A percentile compares a stretch with the other conserved stretches of the same genome.
phyloP scores from a whole-genome alignment of 1,140 invertebrate genomes.

The Drosophila nebulosa region DNA sequence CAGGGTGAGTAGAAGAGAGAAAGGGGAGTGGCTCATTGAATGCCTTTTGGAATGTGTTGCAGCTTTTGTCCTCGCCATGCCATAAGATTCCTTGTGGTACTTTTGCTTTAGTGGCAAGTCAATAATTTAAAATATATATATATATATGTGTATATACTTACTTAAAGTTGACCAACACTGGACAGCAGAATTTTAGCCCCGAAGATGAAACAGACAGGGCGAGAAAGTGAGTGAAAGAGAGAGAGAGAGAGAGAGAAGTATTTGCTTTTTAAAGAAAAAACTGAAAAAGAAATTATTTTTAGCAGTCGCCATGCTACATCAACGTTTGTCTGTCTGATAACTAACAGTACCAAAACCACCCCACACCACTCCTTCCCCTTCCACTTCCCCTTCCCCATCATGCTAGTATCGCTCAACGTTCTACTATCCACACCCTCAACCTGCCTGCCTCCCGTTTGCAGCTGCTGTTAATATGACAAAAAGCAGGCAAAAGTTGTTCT shows the following conservation, averaged over 20 bases:
- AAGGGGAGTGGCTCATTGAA: slow-evolving; percentile 16
- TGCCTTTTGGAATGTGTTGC: slow-evolving; percentile 3
- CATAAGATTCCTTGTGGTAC: slow-evolving; percentile 1
- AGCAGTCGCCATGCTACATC: slow-evolving; percentile 41
- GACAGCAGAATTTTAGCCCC: slow-evolving; percentile 4
- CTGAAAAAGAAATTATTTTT: slow-evolving; percentile 46
- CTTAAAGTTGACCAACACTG: slow-evolving; percentile 29
- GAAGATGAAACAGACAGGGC: neutral
- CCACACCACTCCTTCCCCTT: too few relatives aligned
- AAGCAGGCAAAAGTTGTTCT: slow-evolving; percentile 67
- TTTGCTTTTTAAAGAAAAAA: neutral
- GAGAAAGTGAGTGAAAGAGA: neutral
- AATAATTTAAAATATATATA: slow-evolving; percentile 8
- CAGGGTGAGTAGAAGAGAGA: too few relatives aligned
- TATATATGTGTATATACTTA: neutral
- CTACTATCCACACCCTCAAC: neutral
- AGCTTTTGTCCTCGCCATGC: neutral
- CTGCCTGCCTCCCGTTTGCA: neutral
- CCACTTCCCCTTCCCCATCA: neutral
- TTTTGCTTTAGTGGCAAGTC: neutral
- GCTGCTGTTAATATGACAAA: slow-evolving; percentile 76
- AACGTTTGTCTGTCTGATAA: slow-evolving; percentile 22
- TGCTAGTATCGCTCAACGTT: too few relatives aligned
- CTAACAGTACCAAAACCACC: neutral
- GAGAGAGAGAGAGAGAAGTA: neutral